Base-by-base conservation (phyloP, 2,888 invertebrate species). In the Heliconius hortense region DNA sequence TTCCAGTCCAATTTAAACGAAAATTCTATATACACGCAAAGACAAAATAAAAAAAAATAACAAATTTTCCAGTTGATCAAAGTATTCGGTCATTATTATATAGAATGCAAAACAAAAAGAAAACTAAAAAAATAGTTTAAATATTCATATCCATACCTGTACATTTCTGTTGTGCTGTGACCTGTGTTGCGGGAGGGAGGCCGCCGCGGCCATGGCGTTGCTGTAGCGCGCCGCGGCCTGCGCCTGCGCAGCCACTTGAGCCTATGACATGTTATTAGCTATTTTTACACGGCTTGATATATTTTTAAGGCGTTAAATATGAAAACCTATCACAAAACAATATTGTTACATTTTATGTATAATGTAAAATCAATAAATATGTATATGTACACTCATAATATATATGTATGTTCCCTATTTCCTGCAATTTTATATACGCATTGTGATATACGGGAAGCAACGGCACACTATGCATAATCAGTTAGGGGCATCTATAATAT, bases 241-340 rank as follows among this genome's bases (percentile, higher is more conserved):
- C 82, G 92, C 92, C 77, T 92, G 93, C 71, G 91, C 92, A 7
- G 87, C 90, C 77, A 90, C 93, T 86, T 94, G 94, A 79, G 93
- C 94, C 92, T 93, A 43, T 70, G 2, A 15, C 3, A 24, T 24
- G 26, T 15, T 11, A 35, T 39, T 2, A n/a, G 1, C 4, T 11
- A 5, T n/a, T 21, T 64, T 64, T 35, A 64, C 11, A 26, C 26
- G 5, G 59, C n/a, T 56, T 56, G 24, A 59, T 13, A 24, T 59
- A 11, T 59, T 59, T 59, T 59, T 24, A 59, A 13, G 13, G 1
- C 10, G 11, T 60, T 60, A 26, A 26, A 60, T 60, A 26, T 24
- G 24, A 13, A 26, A 60, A 60, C 5, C 4, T 60, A 24, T 59
- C 13, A 26, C 53, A 21, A 21, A 53, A 53, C 21, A 53, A 53